Evolutionary conservation across 2,888 invertebrate genomes (phyloP).

Genomic region (Agonopterix subpropinquella): DNA sequence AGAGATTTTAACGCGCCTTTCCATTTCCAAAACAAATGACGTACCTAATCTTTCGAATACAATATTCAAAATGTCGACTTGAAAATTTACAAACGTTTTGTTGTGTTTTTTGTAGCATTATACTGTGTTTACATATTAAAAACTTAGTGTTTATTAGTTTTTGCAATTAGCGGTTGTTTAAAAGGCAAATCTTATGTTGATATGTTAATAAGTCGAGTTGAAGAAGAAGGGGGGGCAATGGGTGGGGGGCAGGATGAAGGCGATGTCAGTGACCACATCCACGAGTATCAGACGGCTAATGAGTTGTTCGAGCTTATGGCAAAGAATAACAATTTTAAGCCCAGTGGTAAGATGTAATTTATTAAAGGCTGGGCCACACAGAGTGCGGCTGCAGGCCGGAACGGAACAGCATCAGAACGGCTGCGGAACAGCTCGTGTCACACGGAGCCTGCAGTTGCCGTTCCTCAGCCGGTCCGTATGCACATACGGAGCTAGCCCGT

Average conservation of each 20-base stretch:
- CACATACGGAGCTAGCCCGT: too few relatives aligned
- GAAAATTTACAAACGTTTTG: conserved; percentile 48
- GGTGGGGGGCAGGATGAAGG: conserved; percentile 7
- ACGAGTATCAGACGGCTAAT: conserved; percentile 43
- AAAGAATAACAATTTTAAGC: conserved; percentile 21
- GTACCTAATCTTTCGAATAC: conserved; percentile 21
- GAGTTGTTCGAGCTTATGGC: conserved; percentile 52
- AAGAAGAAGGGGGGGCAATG: conserved; percentile 27
- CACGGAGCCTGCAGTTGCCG: too few relatives aligned
- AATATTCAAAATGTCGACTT: conserved; percentile 34
- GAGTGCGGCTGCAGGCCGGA: too few relatives aligned
- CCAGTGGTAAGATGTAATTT: neutral
- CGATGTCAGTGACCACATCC: conserved; percentile 15
- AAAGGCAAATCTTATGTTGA: conserved; percentile 39
- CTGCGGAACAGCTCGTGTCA: too few relatives aligned
- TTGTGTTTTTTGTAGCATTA: conserved; percentile 38
- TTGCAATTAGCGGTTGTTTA: conserved; percentile 17
- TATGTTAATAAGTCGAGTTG: conserved; percentile 54
- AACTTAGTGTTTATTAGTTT: conserved; percentile 24
- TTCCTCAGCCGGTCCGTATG: too few relatives aligned
- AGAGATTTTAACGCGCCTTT: conserved; percentile 11
- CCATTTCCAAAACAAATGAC: conserved; percentile 36
- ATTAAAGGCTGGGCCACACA: neutral
- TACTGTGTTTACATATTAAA: conserved; percentile 30
- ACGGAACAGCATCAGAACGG: too few relatives aligned